A percentile compares a stretch with the other conserved stretches of the same genome.
These are phyloP conservation scores for Hemibagrus guttatus DNA, from an alignment of 2,797 vertebrate species.

Conservation along the genomic window DNA sequence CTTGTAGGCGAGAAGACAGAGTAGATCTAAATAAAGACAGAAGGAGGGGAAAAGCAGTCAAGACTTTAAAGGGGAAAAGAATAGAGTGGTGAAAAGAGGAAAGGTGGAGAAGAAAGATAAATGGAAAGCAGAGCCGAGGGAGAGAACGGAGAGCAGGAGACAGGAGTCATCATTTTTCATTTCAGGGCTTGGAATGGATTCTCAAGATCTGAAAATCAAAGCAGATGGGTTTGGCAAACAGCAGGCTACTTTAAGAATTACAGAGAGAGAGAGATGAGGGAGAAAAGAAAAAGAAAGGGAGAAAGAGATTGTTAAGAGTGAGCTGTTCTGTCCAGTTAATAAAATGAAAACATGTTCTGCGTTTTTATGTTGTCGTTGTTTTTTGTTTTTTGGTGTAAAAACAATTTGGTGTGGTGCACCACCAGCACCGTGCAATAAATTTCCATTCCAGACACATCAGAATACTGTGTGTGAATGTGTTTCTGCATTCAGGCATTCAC, in stretches of 20 bases:
- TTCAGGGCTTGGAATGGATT: constrained; percentile 61
- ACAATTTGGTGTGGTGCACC: constrained; percentile 22
- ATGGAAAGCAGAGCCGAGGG: constrained; percentile 58
- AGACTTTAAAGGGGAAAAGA: not conserved
- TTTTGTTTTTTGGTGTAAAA: not conserved
- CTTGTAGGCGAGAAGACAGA: not conserved
- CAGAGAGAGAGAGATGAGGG: not conserved
- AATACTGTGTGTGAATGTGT: constrained; percentile 21
- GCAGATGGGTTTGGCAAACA: constrained; percentile 66
- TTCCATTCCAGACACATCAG: not conserved
- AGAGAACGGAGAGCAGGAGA: constrained; percentile 66
- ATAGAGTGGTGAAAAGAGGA: constrained; percentile 5
- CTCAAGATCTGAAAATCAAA: constrained; percentile 63
- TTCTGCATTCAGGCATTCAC: constrained; percentile 41
- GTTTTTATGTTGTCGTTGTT: constrained; percentile 1
- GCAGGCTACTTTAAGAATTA: constrained; percentile 33
- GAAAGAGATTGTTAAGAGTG: not conserved
- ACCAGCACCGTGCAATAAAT: constrained; percentile 12
- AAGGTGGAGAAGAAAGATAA: constrained; percentile 47
- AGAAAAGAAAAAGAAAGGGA: not conserved
- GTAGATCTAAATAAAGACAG: constrained; percentile 3
- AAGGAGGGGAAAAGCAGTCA: constrained; percentile 2
- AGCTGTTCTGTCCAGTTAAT: constrained; percentile 27
- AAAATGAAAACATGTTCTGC: constrained; percentile 5
- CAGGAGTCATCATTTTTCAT: constrained; percentile 71